Evolutionary conservation across 1,140 invertebrate genomes (phyloP).

Genomic region (Drosophila kanapiae): DNA sequence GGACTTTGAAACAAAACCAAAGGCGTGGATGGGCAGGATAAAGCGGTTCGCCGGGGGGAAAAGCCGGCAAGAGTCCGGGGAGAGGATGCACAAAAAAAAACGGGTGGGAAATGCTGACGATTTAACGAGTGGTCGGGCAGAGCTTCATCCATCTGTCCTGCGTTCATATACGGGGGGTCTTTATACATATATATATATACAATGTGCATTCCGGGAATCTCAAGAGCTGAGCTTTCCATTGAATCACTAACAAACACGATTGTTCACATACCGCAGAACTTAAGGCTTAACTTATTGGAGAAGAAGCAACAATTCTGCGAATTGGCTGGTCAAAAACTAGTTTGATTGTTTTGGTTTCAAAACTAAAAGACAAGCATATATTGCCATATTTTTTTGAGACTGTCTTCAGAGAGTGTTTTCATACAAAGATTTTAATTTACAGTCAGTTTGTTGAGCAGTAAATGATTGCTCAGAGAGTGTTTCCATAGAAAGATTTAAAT

Average conservation of each 20-base stretch:
- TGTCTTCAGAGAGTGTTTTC: not conserved
- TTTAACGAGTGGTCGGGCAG: constrained; percentile 46
- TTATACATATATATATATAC: not conserved
- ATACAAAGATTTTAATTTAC: too few species aligned
- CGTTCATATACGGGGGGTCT: constrained; percentile 19
- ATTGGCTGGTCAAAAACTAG: constrained; percentile 6
- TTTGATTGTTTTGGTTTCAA: not conserved
- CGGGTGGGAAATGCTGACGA: constrained; percentile 40
- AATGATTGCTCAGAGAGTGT: too few species aligned
- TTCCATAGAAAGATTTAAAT: too few species aligned
- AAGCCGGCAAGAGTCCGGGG: not conserved
- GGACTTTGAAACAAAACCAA: constrained; percentile 59
- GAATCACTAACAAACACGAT: constrained; percentile 31
- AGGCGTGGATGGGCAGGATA: constrained; percentile 36
- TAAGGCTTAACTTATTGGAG: constrained; percentile 1
- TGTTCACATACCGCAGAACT: constrained; percentile 14
- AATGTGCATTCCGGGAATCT: constrained; percentile 35
- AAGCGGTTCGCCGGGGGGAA: constrained; percentile 24
- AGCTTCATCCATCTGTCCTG: constrained; percentile 30
- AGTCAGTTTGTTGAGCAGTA: too few species aligned
- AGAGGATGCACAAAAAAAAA: not conserved
- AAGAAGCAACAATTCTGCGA: not conserved
- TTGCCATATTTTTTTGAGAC: not conserved
- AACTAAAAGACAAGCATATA: not conserved
- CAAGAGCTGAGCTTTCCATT: constrained; percentile 27